phyloP scores from a whole-genome alignment of 2,113 vertebrate genomes.

The Dipodomys ordii region DNA sequence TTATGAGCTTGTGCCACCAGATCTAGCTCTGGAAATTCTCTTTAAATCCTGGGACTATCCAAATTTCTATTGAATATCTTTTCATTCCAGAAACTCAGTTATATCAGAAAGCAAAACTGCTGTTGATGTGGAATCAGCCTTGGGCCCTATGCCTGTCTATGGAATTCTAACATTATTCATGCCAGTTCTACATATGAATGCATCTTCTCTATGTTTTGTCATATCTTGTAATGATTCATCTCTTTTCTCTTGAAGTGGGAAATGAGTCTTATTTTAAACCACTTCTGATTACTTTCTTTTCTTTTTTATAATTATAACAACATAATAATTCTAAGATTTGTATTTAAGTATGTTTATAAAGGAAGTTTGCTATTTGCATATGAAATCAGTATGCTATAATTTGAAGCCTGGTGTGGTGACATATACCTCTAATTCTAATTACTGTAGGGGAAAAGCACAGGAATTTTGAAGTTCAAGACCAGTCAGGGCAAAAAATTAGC shows the following conservation, averaged over 20 bases:
- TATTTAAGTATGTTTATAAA: not conserved
- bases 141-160: rapidly evolving
- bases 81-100: not conserved
- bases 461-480: too few species aligned
- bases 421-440: too few species aligned
- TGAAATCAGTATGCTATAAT: not conserved
- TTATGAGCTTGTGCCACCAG: too few species aligned
- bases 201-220: not conserved
- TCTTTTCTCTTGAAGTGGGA: not conserved
- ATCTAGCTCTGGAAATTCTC: not conserved
- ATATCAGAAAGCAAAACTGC: not conserved
- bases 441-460: too few species aligned
- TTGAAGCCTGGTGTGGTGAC: not conserved
- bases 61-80: not conserved
- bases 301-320: not conserved
- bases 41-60: not conserved
- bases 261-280: not conserved
- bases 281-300: not conserved
- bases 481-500: too few species aligned
- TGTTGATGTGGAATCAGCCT: not conserved
- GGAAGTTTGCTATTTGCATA: not conserved
- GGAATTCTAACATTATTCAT: not conserved
- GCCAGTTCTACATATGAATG: not conserved
- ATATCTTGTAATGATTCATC: not conserved
- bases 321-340: not conserved